Percentiles rank a stretch among this genome's conserved stretches.
phyloP scores from a whole-genome alignment of 92 coral and sea anemone species.

The Porites lobata region DNA sequence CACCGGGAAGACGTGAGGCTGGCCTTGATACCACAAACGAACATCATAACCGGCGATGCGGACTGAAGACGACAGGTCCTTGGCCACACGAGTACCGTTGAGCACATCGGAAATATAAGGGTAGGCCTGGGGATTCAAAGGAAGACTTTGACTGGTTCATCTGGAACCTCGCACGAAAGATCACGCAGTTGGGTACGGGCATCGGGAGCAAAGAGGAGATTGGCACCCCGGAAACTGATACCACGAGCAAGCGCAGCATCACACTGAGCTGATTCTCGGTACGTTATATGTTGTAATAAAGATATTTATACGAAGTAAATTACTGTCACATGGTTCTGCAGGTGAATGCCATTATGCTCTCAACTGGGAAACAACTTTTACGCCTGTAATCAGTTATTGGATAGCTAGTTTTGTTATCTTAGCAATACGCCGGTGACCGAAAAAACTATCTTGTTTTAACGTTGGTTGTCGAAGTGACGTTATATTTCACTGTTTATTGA shows the following conservation, averaged over 20 bases:
- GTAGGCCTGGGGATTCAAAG: neutral
- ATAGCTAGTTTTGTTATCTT: too few relatives aligned
- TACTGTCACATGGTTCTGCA: too few relatives aligned
- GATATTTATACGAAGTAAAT: too few relatives aligned
- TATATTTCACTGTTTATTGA: too few relatives aligned
- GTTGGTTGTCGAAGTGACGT: too few relatives aligned
- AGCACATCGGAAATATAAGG: neutral
- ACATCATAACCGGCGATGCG: neutral
- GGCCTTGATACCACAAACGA: neutral
- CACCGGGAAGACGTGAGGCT: neutral
- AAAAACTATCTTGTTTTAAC: too few relatives aligned
- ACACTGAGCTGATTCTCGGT: neutral
- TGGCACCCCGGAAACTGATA: neutral
- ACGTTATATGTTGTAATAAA: neutral
- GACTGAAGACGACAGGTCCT: neutral
- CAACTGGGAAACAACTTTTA: too few relatives aligned
- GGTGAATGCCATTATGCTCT: too few relatives aligned
- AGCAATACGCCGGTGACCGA: too few relatives aligned
- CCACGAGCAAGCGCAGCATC: neutral
- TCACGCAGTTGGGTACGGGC: neutral
- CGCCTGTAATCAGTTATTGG: too few relatives aligned
- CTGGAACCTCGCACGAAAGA: neutral
- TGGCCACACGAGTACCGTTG: neutral
- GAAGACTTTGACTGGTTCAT: neutral
- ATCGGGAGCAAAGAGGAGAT: neutral